A percentile compares a stretch with the other conserved stretches of the same genome.
Evolutionary conservation across 2,797 vertebrate species (phyloP).

Genomic region (Eulemur coronatus): DNA sequence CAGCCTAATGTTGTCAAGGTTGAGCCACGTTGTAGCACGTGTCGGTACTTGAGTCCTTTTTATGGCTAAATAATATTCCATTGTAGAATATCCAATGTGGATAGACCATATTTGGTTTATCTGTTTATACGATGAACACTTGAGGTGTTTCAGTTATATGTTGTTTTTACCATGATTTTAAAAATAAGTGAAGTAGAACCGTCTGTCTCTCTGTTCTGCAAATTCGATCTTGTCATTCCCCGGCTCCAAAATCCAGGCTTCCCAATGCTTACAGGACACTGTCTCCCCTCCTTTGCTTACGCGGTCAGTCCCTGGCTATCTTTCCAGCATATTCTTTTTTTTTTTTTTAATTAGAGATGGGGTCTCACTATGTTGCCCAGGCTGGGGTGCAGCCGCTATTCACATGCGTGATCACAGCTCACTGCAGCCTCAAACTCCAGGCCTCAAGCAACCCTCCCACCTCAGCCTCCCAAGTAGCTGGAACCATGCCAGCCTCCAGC

Average conservation of each 20-base stretch:
- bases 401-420: background rate
- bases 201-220: background rate
- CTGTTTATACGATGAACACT: background rate
- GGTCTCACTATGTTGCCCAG: background rate
- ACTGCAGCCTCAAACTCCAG: background rate
- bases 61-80: background rate
- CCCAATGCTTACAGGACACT: fast-evolving
- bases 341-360: background rate
- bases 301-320: background rate
- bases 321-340: background rate
- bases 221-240: too few species aligned
- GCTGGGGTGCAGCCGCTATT: background rate
- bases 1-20: background rate
- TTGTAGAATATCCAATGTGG: fast-evolving
- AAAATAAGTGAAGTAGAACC: background rate
- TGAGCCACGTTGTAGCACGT: too few species aligned
- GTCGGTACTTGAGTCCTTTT: background rate
- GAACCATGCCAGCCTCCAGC: background rate
- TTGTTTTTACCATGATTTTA: background rate
- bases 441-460: background rate
- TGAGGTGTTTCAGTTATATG: background rate
- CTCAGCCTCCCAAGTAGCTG: background rate
- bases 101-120: background rate
- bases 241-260: background rate
- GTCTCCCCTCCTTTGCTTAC: too few species aligned